phyloP scores from a whole-genome alignment of 1,140 invertebrate genomes.

The Polypedilum pembai region DNA sequence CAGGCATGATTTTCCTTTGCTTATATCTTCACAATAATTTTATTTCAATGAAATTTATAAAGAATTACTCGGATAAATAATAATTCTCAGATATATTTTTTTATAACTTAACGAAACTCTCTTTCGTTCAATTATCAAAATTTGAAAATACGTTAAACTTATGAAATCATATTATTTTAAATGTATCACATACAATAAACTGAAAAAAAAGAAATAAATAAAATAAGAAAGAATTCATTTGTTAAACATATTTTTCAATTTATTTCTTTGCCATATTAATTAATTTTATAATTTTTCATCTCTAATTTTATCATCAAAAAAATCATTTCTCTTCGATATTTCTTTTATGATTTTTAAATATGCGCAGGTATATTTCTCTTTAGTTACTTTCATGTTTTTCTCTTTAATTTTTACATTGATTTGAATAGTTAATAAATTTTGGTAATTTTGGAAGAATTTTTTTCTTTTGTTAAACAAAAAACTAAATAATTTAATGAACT shows the following conservation, averaged over 20 bases:
- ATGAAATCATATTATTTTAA: background rate
- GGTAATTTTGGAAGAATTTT: constrained; percentile 18
- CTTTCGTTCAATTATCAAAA: background rate
- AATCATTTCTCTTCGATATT: constrained; percentile 5
- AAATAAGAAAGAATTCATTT: background rate
- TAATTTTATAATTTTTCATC: constrained; percentile 7
- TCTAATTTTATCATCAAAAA: background rate
- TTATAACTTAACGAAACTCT: background rate
- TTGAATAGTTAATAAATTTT: background rate
- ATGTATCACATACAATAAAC: background rate
- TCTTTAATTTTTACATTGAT: background rate
- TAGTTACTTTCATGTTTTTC: background rate
- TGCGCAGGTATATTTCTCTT: background rate
- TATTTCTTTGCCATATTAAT: constrained; percentile 7
- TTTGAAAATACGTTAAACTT: background rate
- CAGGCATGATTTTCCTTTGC: background rate
- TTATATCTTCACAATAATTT: background rate
- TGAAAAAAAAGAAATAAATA: background rate
- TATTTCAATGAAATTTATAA: background rate
- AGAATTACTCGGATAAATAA: background rate
- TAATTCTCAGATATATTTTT: background rate
- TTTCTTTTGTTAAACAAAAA: background rate
- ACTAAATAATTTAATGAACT: background rate
- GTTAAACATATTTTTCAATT: constrained; percentile 16
- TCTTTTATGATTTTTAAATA: constrained; percentile 3